Conservation (phyloP, 2,113 vertebrate genomes). For the cattle (Bos taurus) region ARS-UCD2.0 NC_037332.1:119253001-119253500, state of each 20-base stretch:
- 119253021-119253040: not conserved
- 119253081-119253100: not conserved
- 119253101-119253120: not conserved
- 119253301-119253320: not conserved
- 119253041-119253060: not conserved
- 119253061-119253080: not conserved
- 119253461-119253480: not conserved
- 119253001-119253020: not conserved
- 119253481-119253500: not conserved
- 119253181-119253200: not conserved
- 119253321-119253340: not conserved
- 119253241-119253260: not conserved
- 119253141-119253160: not conserved
- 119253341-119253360: not conserved
- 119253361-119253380: not conserved
- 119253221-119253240: not conserved
- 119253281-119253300: not conserved
- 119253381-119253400: not conserved
- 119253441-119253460: not conserved
- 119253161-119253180: not conserved
- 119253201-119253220: no score
- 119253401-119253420: not conserved
- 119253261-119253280: no score
- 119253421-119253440: not conserved
- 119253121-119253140: rapidly evolving